Percentiles rank a stretch among this genome's conserved stretches.
Evolutionary conservation across 1,140 invertebrate species (phyloP).

Genomic region (Cyclargus thomasi): DNA sequence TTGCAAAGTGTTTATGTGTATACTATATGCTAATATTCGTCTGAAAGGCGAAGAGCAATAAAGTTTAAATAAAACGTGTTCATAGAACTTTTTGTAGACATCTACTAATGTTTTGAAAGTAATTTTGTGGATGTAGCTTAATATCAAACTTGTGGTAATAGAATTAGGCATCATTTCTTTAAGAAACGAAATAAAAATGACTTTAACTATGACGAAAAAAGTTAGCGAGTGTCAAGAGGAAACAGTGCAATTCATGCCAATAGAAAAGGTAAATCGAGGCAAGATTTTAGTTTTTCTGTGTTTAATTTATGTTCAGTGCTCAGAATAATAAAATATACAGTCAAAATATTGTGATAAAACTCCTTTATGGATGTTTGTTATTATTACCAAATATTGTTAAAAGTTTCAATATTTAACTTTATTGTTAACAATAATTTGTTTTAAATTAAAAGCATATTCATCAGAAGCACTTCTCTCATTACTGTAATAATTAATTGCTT

Average conservation of each 20-base stretch:
- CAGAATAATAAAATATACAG: no score
- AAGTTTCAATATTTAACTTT: no score
- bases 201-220: slow-evolving; percentile 67
- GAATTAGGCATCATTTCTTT: background rate
- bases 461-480: no score
- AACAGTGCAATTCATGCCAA: slow-evolving; percentile 64
- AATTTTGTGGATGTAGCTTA: background rate
- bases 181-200: slow-evolving; percentile 35
- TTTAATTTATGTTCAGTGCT: slow-evolving; percentile 3
- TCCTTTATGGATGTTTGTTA: no score
- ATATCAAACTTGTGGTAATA: background rate
- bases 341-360: no score
- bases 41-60: background rate
- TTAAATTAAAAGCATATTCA: no score
- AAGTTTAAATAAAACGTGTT: no score
- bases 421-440: no score
- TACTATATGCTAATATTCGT: background rate
- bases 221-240: slow-evolving; percentile 60
- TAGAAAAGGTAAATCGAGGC: slow-evolving; percentile 59
- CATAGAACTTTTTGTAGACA: no score
- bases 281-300: background rate
- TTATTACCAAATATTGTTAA: no score
- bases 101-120: background rate
- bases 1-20: no score
- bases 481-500: no score